A percentile compares a stretch with the other conserved stretches of the same genome.
Evolutionary conservation across 1,140 invertebrate species (phyloP).

Genomic region (Amyelois transitella): DNA sequence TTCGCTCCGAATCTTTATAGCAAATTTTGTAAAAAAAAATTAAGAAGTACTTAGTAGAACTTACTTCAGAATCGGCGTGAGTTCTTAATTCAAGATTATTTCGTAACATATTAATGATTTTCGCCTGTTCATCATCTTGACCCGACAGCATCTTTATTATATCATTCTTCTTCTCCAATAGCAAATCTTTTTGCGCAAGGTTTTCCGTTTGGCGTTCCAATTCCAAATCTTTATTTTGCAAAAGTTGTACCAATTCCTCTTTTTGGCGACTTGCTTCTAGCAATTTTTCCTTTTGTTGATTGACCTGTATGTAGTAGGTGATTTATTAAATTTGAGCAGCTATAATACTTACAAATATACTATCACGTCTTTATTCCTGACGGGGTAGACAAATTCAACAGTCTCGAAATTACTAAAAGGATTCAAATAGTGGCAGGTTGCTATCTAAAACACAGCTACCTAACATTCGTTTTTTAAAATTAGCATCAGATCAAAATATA

Average conservation of each 20-base stretch:
- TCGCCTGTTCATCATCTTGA: slow-evolving; percentile 50
- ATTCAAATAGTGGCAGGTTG: too few species aligned
- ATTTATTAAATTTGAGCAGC: too few species aligned
- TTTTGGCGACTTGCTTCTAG: slow-evolving; percentile 32
- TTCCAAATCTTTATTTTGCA: slow-evolving; percentile 40
- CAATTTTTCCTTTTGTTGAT: slow-evolving; percentile 36
- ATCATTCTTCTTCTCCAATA: slow-evolving; percentile 32
- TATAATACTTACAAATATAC: too few species aligned
- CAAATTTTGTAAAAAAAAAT: slow-evolving; percentile 6
- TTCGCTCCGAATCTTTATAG: too few species aligned
- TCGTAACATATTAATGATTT: slow-evolving; percentile 41
- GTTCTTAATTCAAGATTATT: slow-evolving; percentile 40
- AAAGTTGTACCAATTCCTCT: slow-evolving; percentile 28
- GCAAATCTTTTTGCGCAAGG: slow-evolving; percentile 25
- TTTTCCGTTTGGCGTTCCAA: slow-evolving; percentile 27
- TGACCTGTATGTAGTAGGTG: slow-evolving; percentile 17
- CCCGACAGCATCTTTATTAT: slow-evolving; percentile 42
- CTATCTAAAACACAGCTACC: too few species aligned
- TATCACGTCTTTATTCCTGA: too few species aligned
- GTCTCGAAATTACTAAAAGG: too few species aligned
- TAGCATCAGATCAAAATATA: too few species aligned
- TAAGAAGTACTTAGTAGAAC: not conserved
- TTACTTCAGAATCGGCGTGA: slow-evolving; percentile 36
- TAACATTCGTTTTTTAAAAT: too few species aligned
- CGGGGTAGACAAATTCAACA: too few species aligned